Conservation (phyloP, 2,888 invertebrate species). For the Lumbricus terrestris region DNA sequence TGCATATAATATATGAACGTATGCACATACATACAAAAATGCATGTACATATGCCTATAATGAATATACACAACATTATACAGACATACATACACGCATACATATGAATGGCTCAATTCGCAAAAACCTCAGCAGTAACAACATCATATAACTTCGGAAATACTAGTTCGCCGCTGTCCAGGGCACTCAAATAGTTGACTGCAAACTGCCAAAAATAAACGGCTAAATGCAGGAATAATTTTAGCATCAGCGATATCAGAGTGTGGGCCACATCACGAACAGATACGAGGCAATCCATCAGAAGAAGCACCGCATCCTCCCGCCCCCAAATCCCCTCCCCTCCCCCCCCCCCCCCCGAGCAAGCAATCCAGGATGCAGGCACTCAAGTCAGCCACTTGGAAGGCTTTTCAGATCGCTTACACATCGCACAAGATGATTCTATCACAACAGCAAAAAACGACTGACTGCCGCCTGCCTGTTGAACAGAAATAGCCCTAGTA, state of each 20-base stretch:
- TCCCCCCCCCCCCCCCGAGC: background rate
- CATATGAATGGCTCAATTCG: background rate
- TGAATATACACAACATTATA: background rate
- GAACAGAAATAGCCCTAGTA: background rate
- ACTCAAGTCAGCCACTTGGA: background rate
- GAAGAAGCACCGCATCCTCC: background rate
- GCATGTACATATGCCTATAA: background rate
- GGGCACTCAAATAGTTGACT: background rate
- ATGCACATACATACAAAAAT: background rate
- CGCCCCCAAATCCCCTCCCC: too few species aligned
- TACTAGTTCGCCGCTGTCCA: background rate
- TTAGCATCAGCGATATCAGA: background rate
- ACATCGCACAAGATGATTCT: background rate
- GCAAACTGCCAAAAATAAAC: background rate
- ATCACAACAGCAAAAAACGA: background rate
- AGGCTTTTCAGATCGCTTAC: background rate
- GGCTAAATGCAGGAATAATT: too few species aligned
- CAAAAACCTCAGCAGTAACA: background rate
- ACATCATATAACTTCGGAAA: background rate
- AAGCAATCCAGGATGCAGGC: slow-evolving; percentile 3
- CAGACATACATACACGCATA: background rate
- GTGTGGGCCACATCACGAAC: background rate
- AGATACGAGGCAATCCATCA: background rate
- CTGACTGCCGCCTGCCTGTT: too few species aligned
- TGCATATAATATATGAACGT: too few species aligned